Evolutionary conservation across 2,797 vertebrate species (phyloP).

Genomic region (Chaetodon trifasciatus): DNA sequence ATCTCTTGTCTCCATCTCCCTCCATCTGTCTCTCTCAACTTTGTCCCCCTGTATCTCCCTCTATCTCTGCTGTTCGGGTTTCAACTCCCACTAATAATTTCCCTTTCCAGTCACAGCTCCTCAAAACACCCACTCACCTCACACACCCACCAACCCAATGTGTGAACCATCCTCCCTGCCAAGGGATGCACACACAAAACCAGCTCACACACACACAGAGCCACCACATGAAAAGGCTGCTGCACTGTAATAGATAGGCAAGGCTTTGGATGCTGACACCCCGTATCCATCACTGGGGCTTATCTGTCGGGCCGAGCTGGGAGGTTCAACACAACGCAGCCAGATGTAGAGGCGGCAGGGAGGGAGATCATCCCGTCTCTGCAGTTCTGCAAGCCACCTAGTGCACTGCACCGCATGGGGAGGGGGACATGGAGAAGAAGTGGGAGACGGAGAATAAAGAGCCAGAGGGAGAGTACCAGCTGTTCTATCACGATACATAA

Average conservation of each 20-base stretch:
- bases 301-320: constrained; percentile 60
- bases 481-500: constrained; percentile 30
- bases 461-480: constrained; percentile 23
- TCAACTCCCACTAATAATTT: constrained; percentile 66
- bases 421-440: not conserved
- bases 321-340: constrained; percentile 61
- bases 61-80: constrained; percentile 26
- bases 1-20: constrained; percentile 22
- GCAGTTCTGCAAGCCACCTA: constrained; percentile 37
- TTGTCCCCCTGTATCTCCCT: constrained; percentile 29
- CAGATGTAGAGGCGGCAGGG: constrained; percentile 66
- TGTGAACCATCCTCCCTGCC: constrained; percentile 49
- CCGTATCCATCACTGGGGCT: constrained; percentile 75
- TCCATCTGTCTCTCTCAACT: constrained; percentile 61
- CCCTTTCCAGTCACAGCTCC: constrained; percentile 53
- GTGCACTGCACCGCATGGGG: constrained; percentile 3
- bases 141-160: constrained; percentile 55
- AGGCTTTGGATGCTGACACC: constrained; percentile 65
- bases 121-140: constrained; percentile 71
- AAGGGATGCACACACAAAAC: constrained; percentile 39
- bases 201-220: constrained; percentile 19
- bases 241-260: constrained; percentile 66
- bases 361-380: constrained; percentile 9
- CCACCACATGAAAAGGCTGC: constrained; percentile 64
- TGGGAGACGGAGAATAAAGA: not conserved